A percentile compares a stretch with the other conserved stretches of the same genome.
Conservation (phyloP, 92 coral and sea anemone genomes). For the Galaxea fascicularis region DNA sequence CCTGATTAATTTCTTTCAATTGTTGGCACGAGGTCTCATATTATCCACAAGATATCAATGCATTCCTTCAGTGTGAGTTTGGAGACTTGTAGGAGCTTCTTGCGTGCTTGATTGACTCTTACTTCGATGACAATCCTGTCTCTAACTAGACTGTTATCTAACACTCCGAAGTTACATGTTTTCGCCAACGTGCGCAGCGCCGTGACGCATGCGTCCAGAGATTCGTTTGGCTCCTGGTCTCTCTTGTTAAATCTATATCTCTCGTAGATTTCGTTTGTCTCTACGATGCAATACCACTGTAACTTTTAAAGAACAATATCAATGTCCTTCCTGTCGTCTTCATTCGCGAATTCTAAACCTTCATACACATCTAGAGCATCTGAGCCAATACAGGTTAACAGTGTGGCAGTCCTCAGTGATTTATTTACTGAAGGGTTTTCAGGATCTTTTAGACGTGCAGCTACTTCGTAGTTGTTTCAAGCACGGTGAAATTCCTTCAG, state of each 20-base stretch:
- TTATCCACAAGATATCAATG: constrained; percentile 63
- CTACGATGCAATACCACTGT: constrained; percentile 74
- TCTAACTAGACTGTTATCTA: constrained; percentile 58
- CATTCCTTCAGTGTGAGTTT: constrained; percentile 65
- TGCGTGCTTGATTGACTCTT: constrained; percentile 55
- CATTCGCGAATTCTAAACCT: constrained; percentile 64
- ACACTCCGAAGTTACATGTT: constrained; percentile 74
- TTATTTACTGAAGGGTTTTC: constrained; percentile 36
- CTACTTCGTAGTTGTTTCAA: constrained; percentile 60
- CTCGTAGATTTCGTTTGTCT: constrained; percentile 76
- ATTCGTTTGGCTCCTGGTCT: constrained; percentile 71
- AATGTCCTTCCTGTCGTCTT: constrained; percentile 54
- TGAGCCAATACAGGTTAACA: constrained; percentile 66
- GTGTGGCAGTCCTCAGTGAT: constrained; percentile 57
- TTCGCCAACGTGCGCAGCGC: constrained; percentile 70
- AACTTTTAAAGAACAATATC: constrained; percentile 66
- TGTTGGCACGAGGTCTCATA: constrained; percentile 59
- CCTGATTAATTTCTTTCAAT: constrained; percentile 46
- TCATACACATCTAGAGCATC: constrained; percentile 75
- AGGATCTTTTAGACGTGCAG: constrained; percentile 30
- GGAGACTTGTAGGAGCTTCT: constrained; percentile 56
- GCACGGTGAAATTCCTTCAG: constrained; percentile 60
- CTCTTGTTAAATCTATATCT: constrained; percentile 71
- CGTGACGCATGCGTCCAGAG: constrained; percentile 77
- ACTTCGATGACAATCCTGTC: constrained; percentile 65